Percentiles rank a stretch among this genome's conserved stretches.
Evolutionary conservation across 2,888 invertebrate genomes (phyloP).

Genomic region (Zootermopsis nevadensis): DNA sequence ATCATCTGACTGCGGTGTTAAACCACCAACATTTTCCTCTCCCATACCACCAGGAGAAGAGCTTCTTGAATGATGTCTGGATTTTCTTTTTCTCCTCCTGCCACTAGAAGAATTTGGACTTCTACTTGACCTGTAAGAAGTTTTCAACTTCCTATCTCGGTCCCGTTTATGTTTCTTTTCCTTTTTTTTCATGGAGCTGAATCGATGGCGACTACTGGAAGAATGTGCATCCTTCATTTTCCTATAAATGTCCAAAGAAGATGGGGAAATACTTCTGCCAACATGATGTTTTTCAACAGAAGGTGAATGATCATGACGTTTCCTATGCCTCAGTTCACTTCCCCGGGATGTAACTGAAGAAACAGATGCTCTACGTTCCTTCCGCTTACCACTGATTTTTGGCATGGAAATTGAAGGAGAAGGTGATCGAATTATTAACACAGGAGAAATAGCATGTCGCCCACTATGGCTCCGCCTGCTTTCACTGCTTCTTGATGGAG

Average conservation of each 20-base stretch:
- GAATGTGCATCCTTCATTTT: slow-evolving; percentile 50
- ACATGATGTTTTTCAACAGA: slow-evolving; percentile 55
- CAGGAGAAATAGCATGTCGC: slow-evolving; percentile 35
- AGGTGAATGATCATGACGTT: slow-evolving; percentile 60
- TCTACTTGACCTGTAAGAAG: slow-evolving; percentile 64
- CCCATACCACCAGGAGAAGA: slow-evolving; percentile 62
- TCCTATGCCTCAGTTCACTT: slow-evolving; percentile 60
- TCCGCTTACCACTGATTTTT: slow-evolving; percentile 54
- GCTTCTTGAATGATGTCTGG: slow-evolving; percentile 62
- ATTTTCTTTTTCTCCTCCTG: slow-evolving; percentile 72
- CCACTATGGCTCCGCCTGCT: slow-evolving; percentile 26
- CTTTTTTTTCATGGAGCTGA: slow-evolving; percentile 57
- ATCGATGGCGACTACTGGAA: slow-evolving; percentile 45
- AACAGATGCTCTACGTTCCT: slow-evolving; percentile 62
- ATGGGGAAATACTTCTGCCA: slow-evolving; percentile 46
- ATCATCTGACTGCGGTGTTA: slow-evolving; percentile 3
- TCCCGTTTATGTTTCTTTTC: slow-evolving; percentile 66
- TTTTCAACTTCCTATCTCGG: slow-evolving; percentile 77
- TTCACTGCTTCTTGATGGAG: slow-evolving; percentile 38
- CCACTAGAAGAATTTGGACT: slow-evolving; percentile 60
- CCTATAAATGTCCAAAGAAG: slow-evolving; percentile 49
- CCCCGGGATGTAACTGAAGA: slow-evolving; percentile 59
- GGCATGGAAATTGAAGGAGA: slow-evolving; percentile 64
- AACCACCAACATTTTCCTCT: slow-evolving; percentile 14
- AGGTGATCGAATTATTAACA: slow-evolving; percentile 54